phyloP scores from a whole-genome alignment of 2,797 vertebrate genomes.

The Peromyscus eremicus region DNA sequence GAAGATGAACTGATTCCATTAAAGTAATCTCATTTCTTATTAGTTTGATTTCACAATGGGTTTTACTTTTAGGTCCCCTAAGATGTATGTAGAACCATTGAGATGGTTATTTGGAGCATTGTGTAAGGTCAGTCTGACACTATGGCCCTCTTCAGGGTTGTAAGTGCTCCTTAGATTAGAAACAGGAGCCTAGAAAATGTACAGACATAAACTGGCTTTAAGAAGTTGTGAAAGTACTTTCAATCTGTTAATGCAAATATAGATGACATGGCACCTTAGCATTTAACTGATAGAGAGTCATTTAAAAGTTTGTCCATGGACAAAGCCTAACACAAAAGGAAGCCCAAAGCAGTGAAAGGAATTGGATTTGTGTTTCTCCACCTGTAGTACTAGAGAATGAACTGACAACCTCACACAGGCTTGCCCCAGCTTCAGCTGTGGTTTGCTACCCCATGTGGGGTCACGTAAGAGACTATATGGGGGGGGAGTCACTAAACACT shows the following conservation, averaged over 20 bases:
- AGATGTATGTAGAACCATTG: background rate
- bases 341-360: background rate
- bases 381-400: background rate
- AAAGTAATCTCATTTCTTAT: background rate
- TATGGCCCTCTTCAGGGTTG: background rate
- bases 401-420: background rate
- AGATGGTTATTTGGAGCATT: background rate
- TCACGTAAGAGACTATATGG: background rate
- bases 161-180: background rate
- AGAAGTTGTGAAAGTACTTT: slow-evolving; percentile 5
- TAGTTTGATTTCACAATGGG: background rate
- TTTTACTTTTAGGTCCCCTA: background rate
- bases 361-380: background rate
- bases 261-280: background rate
- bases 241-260: background rate
- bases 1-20: background rate
- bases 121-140: background rate
- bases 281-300: background rate
- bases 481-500: background rate
- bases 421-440: background rate
- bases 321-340: background rate
- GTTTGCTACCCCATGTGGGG: background rate
- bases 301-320: background rate
- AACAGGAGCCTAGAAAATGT: background rate
- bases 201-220: background rate